Conservation (phyloP, 2,113 vertebrate genomes). For the Hippolais icterina region DNA sequence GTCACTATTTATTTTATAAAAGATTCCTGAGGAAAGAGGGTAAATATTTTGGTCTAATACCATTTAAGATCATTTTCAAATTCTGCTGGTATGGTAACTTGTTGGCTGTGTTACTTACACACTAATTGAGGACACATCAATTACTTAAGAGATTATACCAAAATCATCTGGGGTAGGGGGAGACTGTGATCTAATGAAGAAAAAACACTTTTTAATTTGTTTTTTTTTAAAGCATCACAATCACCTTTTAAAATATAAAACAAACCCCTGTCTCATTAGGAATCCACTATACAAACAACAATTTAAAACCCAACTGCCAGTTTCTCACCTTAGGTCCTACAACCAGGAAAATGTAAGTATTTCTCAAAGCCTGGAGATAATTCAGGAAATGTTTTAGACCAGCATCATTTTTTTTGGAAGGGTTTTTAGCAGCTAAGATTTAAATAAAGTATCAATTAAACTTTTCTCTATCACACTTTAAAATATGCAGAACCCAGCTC, state of each 20-base stretch:
- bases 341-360: background rate
- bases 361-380: background rate
- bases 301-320: background rate
- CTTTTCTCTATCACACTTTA: background rate
- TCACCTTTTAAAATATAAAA: background rate
- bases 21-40: background rate
- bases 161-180: too few species aligned
- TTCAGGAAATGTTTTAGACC: background rate
- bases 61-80: background rate
- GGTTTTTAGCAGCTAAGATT: background rate
- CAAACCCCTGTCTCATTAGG: background rate
- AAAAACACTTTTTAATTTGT: background rate
- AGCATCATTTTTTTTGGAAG: background rate
- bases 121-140: background rate
- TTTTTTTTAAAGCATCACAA: background rate
- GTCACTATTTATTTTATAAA: background rate
- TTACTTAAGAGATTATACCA: background rate
- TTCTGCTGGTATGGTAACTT: background rate
- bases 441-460: background rate
- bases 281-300: background rate
- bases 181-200: background rate
- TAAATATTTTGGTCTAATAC: background rate
- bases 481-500: background rate
- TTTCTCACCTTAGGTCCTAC: background rate
- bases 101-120: background rate